A percentile compares a stretch with the other conserved stretches of the same genome.
phyloP scores from a whole-genome alignment of 2,888 invertebrate species.

The Cylloceria caligata region DNA sequence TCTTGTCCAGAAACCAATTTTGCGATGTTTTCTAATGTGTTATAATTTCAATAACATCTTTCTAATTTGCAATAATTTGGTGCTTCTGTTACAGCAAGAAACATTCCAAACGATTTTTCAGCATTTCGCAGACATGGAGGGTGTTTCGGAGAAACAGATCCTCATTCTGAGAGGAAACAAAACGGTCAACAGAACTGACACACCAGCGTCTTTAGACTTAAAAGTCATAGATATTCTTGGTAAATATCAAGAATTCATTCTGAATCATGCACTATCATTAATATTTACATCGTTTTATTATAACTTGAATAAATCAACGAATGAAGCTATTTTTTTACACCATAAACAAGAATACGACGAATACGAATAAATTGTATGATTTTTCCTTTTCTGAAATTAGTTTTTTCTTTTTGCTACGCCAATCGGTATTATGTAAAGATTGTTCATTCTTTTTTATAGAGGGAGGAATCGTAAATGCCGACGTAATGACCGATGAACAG shows the following conservation, averaged over 20 bases:
- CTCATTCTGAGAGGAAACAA: conserved; percentile 43
- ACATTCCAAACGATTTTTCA: conserved; percentile 63
- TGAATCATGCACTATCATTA: neutral
- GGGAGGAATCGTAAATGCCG: conserved; percentile 50
- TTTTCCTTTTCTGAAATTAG: neutral
- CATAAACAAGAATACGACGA: no score
- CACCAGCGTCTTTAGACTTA: conserved; percentile 65
- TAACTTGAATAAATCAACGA: neutral
- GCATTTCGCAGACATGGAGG: conserved; percentile 58
- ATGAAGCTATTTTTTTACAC: neutral
- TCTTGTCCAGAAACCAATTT: no score
- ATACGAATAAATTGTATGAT: no score
- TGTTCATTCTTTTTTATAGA: no score
- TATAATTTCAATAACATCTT: neutral
- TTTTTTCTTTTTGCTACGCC: neutral
- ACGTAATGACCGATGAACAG: conserved; percentile 11
- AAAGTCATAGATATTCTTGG: conserved; percentile 67
- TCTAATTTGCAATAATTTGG: neutral
- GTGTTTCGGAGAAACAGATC: conserved; percentile 62
- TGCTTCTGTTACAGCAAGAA: conserved; percentile 60
- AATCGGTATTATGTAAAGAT: neutral
- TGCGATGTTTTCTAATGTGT: no score
- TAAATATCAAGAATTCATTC: conserved; percentile 19
- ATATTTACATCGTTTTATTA: neutral
- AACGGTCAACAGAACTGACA: conserved; percentile 55